A percentile compares a stretch with the other conserved stretches of the same genome.
Evolutionary conservation across 2,888 invertebrate species (phyloP).

Genomic region (Rotaria socialis): DNA sequence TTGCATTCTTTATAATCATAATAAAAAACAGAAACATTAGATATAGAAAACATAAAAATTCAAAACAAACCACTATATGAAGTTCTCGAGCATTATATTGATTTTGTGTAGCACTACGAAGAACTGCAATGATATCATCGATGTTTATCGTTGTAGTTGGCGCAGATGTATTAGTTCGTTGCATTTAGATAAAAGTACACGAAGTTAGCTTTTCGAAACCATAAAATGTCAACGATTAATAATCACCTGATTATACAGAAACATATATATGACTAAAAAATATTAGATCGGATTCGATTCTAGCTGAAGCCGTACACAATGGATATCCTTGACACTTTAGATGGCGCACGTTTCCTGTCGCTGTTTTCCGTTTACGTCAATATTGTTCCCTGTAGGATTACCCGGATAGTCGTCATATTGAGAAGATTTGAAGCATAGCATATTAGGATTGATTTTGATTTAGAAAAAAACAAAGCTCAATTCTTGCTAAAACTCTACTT

Average conservation of each 20-base stretch:
- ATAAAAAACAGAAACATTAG: not conserved
- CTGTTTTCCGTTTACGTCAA: too few species aligned
- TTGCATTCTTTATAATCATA: not conserved
- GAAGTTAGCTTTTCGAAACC: not conserved
- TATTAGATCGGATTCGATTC: conserved; percentile 14
- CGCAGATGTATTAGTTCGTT: not conserved
- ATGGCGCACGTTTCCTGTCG: not conserved
- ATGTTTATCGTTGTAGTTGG: conserved; percentile 54
- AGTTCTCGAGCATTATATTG: conserved; percentile 9
- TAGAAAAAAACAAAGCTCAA: too few species aligned
- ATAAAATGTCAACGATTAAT: not conserved
- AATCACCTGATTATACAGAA: not conserved
- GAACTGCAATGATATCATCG: not conserved
- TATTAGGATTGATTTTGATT: too few species aligned
- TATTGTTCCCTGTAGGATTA: too few species aligned
- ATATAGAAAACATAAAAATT: not conserved
- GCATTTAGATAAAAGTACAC: not conserved
- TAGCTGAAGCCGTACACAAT: not conserved
- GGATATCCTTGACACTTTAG: not conserved
- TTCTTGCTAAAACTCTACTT: too few species aligned
- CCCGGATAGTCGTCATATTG: too few species aligned
- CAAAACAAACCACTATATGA: not conserved
- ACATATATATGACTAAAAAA: not conserved
- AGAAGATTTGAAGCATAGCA: too few species aligned
- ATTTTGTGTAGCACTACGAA: not conserved